phyloP scores from a whole-genome alignment of 2,113 vertebrate genomes.

The Circaetus cinerascens region DNA sequence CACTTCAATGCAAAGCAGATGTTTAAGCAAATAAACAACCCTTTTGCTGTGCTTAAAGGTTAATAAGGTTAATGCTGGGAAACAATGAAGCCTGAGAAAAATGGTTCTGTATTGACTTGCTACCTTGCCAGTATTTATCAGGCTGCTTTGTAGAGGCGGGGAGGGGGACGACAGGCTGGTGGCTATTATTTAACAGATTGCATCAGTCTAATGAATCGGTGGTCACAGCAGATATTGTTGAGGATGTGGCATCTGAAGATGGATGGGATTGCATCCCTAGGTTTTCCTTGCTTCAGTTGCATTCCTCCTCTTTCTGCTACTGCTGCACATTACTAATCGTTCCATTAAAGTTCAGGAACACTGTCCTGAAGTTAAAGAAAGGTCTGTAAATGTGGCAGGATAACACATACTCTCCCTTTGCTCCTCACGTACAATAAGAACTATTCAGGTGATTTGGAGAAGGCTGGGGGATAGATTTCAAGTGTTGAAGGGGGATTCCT shows the following conservation, averaged over 20 bases:
- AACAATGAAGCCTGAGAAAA: constrained; percentile 31
- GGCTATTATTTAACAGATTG: constrained; percentile 5
- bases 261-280: neutral
- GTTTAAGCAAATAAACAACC: neutral
- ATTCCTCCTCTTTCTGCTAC: neutral
- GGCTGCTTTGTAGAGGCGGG: neutral
- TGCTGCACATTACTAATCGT: neutral
- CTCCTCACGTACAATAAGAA: neutral
- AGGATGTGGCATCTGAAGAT: neutral
- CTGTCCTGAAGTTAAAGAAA: neutral
- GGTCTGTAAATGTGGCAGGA: neutral
- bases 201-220: constrained; percentile 18
- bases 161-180: neutral
- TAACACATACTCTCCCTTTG: neutral
- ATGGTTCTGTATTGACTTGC: constrained; percentile 31
- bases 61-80: constrained; percentile 40
- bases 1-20: neutral
- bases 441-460: neutral
- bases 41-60: constrained; percentile 20
- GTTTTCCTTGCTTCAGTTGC: neutral
- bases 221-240: neutral
- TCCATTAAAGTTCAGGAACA: neutral
- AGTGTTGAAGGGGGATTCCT: neutral
- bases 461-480: neutral
- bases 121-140: neutral